phyloP scores from a whole-genome alignment of 2,888 invertebrate genomes.

The Hirtodrosophila histrioides region DNA sequence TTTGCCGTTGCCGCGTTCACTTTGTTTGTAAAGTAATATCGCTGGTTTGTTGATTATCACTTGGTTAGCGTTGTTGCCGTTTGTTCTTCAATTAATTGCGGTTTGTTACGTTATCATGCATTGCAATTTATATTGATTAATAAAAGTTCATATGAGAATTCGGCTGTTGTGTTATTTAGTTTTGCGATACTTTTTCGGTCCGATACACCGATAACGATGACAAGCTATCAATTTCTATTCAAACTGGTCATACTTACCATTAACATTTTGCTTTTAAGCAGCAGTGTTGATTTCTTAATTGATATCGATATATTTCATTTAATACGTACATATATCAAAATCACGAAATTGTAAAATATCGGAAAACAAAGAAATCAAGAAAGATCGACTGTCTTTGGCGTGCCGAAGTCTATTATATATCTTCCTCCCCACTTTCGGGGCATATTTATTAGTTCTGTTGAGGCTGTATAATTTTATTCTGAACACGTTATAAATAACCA shows the following conservation, averaged over 20 bases:
- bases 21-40: slow-evolving; percentile 20
- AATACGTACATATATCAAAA: no score
- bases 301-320: slow-evolving; percentile 8
- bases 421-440: no score
- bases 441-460: no score
- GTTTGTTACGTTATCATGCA: slow-evolving; percentile 51
- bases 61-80: slow-evolving; percentile 21
- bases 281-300: background rate
- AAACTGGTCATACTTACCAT: slow-evolving; percentile 15
- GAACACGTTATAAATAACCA: no score
- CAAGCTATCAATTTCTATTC: background rate
- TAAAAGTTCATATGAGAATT: slow-evolving; percentile 40
- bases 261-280: background rate
- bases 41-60: slow-evolving; percentile 23
- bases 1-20: slow-evolving; percentile 56
- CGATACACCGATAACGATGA: slow-evolving; percentile 21
- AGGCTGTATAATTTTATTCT: no score
- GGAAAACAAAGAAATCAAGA: no score
- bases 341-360: no score
- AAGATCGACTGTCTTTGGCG: no score
- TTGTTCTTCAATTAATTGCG: slow-evolving; percentile 33
- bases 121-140: slow-evolving; percentile 69
- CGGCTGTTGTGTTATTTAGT: slow-evolving; percentile 45
- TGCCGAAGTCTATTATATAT: no score
- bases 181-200: slow-evolving; percentile 40